Percentiles rank a stretch among this genome's conserved stretches.
phyloP scores from a whole-genome alignment of 2,113 vertebrate species.

The Callocephalon fimbriatum region DNA sequence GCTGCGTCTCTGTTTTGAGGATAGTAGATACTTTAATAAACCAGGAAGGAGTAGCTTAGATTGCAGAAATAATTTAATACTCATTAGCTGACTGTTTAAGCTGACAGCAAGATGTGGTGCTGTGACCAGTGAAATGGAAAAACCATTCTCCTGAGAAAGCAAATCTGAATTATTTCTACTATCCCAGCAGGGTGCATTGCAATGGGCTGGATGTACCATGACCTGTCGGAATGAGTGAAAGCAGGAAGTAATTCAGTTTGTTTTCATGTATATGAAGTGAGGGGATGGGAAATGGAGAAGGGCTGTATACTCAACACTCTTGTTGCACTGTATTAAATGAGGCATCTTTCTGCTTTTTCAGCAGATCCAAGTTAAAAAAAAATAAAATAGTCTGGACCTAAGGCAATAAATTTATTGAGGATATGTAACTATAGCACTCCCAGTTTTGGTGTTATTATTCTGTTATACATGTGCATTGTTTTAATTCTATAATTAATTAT shows the following conservation, averaged over 20 bases:
- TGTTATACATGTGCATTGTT: not conserved
- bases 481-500: not conserved
- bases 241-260: not conserved
- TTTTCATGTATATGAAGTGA: not conserved
- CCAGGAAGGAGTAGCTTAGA: not conserved
- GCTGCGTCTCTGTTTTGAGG: not conserved
- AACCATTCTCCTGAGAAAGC: not conserved
- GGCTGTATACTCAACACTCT: not conserved
- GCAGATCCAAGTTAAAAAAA: not conserved
- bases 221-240: not conserved
- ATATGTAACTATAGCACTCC: not conserved
- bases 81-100: not conserved
- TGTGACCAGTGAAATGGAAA: not conserved
- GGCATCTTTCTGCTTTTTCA: not conserved
- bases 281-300: not conserved
- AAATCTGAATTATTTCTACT: not conserved
- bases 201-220: fast-evolving
- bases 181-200: not conserved
- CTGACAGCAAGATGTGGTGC: not conserved
- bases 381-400: not conserved
- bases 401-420: not conserved
- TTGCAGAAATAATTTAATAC: not conserved
- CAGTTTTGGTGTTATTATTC: not conserved
- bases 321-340: not conserved
- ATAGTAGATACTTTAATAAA: not conserved